Base-by-base conservation (phyloP, 2,888 invertebrate species). In the Eumacrocentrus americanus region DNA sequence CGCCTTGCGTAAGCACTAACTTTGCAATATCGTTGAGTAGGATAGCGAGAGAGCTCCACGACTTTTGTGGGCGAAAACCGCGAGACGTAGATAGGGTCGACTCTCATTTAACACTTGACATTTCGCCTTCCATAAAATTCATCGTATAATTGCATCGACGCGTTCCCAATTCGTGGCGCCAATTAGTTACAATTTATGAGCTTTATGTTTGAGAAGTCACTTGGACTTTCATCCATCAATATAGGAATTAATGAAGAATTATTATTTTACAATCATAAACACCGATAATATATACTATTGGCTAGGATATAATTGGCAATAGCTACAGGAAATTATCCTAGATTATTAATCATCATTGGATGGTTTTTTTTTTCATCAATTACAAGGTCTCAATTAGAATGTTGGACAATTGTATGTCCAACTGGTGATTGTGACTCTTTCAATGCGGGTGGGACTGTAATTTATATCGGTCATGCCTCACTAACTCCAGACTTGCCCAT, bases 1-100 rank as follows among this genome's bases (percentile, higher is more conserved):
- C 38, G 37, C 34, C 47, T 58, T 58, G 59, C 59, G 59, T 47
- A 59, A 59, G 59, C 59, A 47, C 25, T 38, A 53, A 53, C 50
- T 53, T 53, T 53, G 48, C 59, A 54, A 54, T 54, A 25, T 48
- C 47, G 48, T 54, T 35, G 9, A 2, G 35, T 35, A 14, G 18
- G 2, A 18, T 42, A 18, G 7, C 7, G 2, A 18, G 3, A 34
- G 34, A 44, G 16, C 22, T 44, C 20, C 20, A 29, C n/a, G 53
- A 18, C 40, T 53, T 47, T 46, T 47, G 53, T 59, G 47, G 53
- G 53, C 53, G 53, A n/a, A 59, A 48, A 53, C 47, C 55, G 20
- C 20, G 48, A 29, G 25, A 51, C 34, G 29, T 29, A 3, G 23
- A 40, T 9, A 37, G 9, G n/a, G 9, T 2, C n/a, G 18, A 22